Percentiles rank a stretch among this genome's conserved stretches.
phyloP scores from a whole-genome alignment of 2,113 vertebrate species.

The Cavia porcellus region DNA sequence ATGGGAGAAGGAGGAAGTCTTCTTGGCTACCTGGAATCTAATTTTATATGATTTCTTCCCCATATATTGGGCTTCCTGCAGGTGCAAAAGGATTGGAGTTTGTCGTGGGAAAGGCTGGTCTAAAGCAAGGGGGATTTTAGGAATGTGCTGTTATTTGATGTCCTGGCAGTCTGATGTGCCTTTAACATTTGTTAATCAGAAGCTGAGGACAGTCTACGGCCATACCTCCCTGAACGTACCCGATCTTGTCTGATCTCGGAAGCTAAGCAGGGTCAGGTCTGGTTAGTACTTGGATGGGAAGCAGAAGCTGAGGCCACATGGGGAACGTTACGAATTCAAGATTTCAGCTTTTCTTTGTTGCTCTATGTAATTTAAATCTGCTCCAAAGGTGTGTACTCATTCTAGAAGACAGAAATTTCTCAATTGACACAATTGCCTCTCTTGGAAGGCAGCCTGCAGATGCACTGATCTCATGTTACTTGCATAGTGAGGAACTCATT shows the following conservation, averaged over 20 bases:
- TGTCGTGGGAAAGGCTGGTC: not conserved
- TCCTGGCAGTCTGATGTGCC: not conserved
- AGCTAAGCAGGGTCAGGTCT: too few species aligned
- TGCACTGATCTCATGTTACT: not conserved
- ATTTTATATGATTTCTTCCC: not conserved
- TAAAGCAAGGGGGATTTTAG: not conserved
- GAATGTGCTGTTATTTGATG: not conserved
- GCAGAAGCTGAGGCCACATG: not conserved
- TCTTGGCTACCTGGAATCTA: not conserved
- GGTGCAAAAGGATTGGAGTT: not conserved
- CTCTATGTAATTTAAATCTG: not conserved
- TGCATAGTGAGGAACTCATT: not conserved
- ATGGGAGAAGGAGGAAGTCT: not conserved
- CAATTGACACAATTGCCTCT: not conserved
- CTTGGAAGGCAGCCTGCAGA: not conserved
- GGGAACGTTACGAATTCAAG: not conserved
- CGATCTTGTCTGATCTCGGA: too few species aligned
- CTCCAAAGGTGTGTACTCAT: not conserved
- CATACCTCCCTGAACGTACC: too few species aligned
- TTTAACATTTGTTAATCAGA: constrained; percentile 12
- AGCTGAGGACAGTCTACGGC: not conserved
- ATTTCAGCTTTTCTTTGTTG: not conserved
- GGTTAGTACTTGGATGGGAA: too few species aligned
- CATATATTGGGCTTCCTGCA: not conserved
- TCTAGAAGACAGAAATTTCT: constrained; percentile 3